Conservation (phyloP, 2,888 invertebrate genomes). For the Drosophila limbata region DNA sequence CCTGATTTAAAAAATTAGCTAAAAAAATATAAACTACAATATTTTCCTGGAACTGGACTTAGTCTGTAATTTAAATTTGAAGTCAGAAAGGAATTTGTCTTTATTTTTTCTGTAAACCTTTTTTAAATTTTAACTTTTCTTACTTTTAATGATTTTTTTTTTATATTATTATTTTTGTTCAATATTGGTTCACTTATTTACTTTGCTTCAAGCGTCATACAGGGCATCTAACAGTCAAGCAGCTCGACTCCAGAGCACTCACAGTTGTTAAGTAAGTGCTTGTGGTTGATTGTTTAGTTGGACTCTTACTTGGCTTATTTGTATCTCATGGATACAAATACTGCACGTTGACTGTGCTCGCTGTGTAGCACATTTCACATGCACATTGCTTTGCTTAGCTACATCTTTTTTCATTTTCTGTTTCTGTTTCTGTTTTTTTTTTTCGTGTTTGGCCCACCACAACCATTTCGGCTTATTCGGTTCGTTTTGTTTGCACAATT, state of each 20-base stretch:
- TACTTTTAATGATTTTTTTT: no score
- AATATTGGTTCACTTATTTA: no score
- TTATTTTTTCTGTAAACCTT: no score
- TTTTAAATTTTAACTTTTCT: no score
- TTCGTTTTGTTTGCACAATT: slow-evolving; percentile 72
- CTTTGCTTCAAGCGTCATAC: background rate
- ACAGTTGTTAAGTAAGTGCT: slow-evolving; percentile 30
- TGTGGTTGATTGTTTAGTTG: slow-evolving; percentile 20
- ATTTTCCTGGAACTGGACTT: no score
- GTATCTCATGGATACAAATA: slow-evolving; percentile 60
- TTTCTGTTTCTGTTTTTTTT: no score
- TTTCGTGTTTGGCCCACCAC: slow-evolving; percentile 50
- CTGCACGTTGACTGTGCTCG: slow-evolving; percentile 10
- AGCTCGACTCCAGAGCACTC: background rate
- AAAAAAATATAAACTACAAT: no score
- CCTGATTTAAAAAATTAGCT: no score
- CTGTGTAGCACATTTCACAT: slow-evolving; percentile 57
- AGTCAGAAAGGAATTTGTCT: no score
- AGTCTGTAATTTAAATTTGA: no score
- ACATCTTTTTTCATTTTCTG: slow-evolving; percentile 6
- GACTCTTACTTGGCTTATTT: slow-evolving; percentile 41
- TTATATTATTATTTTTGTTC: no score
- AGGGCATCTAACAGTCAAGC: background rate
- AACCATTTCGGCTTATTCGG: slow-evolving; percentile 62
- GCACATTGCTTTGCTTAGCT: slow-evolving; percentile 27